Base-by-base conservation (phyloP, 2,113 vertebrate genomes). In the Aviceda subcristata region DNA sequence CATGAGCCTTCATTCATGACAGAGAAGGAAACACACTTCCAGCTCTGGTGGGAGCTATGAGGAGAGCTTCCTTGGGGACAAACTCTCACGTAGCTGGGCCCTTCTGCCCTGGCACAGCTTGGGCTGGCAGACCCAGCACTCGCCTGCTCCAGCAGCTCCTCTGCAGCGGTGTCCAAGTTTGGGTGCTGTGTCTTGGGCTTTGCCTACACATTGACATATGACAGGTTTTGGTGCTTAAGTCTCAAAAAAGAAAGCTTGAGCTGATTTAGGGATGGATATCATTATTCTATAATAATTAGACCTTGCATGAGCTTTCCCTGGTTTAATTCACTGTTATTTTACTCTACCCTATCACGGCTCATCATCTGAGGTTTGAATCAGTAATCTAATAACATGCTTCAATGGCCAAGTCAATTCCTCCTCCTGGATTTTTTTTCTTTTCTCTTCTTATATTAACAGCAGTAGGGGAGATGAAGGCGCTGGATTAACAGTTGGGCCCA, bases 311-410 rank as follows among this genome's bases (percentile, higher is more conserved):
- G 41, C 62, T 74, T 85, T 78, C 46, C 41, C 23, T 56, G 41
- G 22, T 67, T 94, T 91, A 80, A 84, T 88, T 95, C 45, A 39
- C 73, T 67, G 23, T 46, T 87, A 62, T 77, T 95, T 90, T 79
- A 56, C 60, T 60, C 64, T 74, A 15, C 64, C 73, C 53, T 91
- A 45, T 84, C 76, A 34, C 1, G 2, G 73, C 43, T 89, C 74
- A 82, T 85, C 62, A 50, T 93, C 55, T 73, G 69, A 53, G 9
- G 32, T 87, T 92, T 90, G 86, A 92, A 66, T 90, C 57, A 43
- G 88, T 79, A 79, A 73, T 76, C 69, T 82, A 93, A 75, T 84
- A 80, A 67, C n/a, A 84, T 85, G 68, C 88, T 94, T 90, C 72
- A 75, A 48, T 0, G 2, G 50, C 41, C 2, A 26, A 92, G 53